Percentiles rank a stretch among this genome's conserved stretches.
Conservation (phyloP, 1,140 invertebrate species). For the Heliconius hewitsoni region DNA sequence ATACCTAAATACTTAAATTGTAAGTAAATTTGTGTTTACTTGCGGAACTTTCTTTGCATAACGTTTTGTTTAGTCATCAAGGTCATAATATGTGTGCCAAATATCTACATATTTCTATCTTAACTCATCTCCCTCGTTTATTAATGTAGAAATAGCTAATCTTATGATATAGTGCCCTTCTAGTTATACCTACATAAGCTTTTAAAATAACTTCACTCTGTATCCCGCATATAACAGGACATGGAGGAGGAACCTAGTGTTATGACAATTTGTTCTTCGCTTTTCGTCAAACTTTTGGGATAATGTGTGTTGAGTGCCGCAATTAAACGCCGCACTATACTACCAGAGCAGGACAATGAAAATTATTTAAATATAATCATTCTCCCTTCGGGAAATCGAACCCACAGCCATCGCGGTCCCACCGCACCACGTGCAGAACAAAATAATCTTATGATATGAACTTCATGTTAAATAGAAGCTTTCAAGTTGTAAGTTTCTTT, state of each 20-base stretch:
- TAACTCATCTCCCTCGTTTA: too few species aligned
- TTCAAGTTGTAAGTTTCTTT: too few species aligned
- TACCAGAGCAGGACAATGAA: too few species aligned
- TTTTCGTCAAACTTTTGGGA: not conserved
- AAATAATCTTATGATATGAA: too few species aligned
- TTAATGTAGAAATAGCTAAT: not conserved
- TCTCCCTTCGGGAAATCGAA: too few species aligned
- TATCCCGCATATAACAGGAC: too few species aligned
- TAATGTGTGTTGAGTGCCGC: not conserved
- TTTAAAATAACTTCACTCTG: too few species aligned
- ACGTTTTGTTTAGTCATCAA: conserved; percentile 58
- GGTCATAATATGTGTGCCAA: conserved; percentile 45
- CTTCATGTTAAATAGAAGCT: too few species aligned
- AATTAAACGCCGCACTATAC: not conserved
- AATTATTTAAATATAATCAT: too few species aligned
- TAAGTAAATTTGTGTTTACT: conserved; percentile 50
- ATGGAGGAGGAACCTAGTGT: not conserved
- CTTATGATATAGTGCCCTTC: too few species aligned
- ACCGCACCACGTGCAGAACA: not conserved
- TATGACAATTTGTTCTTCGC: not conserved
- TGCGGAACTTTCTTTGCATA: conserved; percentile 56
- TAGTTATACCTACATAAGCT: too few species aligned
- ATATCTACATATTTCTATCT: not conserved
- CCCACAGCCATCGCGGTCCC: too few species aligned
- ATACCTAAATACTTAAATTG: conserved; percentile 30